These are phyloP conservation scores for Astropecten irregularis DNA, from an alignment of 53 echinoderm and acorn worm genomes.

Conservation along the genomic window DNA sequence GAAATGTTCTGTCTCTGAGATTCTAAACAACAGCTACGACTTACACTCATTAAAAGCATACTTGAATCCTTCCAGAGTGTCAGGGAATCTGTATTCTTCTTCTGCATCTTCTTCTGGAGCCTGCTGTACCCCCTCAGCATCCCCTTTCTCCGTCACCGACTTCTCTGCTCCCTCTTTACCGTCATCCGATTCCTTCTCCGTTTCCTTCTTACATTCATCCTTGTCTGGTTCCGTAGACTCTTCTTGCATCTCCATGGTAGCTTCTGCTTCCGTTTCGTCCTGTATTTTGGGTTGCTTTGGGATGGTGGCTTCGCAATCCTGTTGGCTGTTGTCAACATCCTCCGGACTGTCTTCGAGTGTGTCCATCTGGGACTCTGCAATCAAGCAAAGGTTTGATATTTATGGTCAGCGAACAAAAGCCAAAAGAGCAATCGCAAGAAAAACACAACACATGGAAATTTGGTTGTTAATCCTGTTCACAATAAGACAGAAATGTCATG, in stretches of 20 bases:
- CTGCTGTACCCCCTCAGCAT: neutral
- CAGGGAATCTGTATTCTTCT: conserved; percentile 38
- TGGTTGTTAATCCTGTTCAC: too few relatives aligned
- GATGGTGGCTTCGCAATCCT: neutral
- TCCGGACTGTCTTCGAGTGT: neutral
- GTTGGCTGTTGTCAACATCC: neutral
- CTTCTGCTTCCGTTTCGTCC: neutral
- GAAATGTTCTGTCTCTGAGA: too few relatives aligned
- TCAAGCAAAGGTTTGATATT: too few relatives aligned
- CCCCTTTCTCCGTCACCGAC: neutral
- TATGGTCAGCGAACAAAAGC: too few relatives aligned
- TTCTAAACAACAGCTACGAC: too few relatives aligned
- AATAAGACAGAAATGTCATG: too few relatives aligned
- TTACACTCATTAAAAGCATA: conserved; percentile 85
- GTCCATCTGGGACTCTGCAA: conserved; percentile 45
- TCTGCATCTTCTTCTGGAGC: neutral
- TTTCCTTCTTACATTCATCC: neutral
- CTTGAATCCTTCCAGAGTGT: conserved; percentile 71
- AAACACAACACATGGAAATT: too few relatives aligned
- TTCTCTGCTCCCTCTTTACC: neutral
- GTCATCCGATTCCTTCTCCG: neutral
- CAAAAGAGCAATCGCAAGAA: too few relatives aligned
- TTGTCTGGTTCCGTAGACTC: conserved; percentile 1
- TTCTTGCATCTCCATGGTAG: neutral
- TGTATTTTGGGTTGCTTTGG: conserved; percentile 2